A percentile compares a stretch with the other conserved stretches of the same genome.
These are phyloP conservation scores for Nothobranchius kuhntae DNA, from an alignment of 2,113 vertebrate genomes.

Conservation along the genomic window DNA sequence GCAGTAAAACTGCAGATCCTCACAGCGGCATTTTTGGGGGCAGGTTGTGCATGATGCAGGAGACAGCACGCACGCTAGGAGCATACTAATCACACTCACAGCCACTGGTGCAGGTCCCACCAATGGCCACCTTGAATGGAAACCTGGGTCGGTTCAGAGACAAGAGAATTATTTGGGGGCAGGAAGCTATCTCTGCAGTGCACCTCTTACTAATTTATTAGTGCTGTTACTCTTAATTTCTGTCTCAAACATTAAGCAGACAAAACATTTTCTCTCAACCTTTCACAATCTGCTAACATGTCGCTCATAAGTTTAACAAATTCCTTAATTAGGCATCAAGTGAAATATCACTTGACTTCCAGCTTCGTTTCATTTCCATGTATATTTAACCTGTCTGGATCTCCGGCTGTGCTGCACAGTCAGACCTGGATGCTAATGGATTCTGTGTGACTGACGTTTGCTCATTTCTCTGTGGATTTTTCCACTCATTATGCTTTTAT, in stretches of 20 bases:
- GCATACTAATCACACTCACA: slow-evolving; percentile 98
- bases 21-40: slow-evolving; percentile 99
- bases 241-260: slow-evolving; percentile 10
- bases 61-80: slow-evolving; percentile 95
- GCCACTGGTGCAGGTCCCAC: slow-evolving; percentile 98
- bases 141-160: slow-evolving; percentile 94
- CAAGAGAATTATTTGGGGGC: slow-evolving; percentile 76
- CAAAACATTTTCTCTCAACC: slow-evolving; percentile 26
- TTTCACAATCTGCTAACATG: slow-evolving; percentile 20
- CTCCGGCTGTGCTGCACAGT: slow-evolving; percentile 15
- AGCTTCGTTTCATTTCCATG: neutral
- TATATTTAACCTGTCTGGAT: slow-evolving; percentile 15
- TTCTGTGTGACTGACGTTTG: neutral
- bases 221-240: slow-evolving; percentile 13
- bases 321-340: neutral
- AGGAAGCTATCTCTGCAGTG: slow-evolving; percentile 74
- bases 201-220: slow-evolving; percentile 64
- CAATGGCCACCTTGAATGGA: slow-evolving; percentile 99
- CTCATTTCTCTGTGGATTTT: neutral
- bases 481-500: neutral
- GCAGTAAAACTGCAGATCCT: slow-evolving; percentile 99
- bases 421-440: slow-evolving; percentile 4
- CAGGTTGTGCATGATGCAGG: slow-evolving; percentile 97
- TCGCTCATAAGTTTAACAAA: slow-evolving; percentile 3
- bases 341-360: slow-evolving; percentile 23